Base-by-base conservation (phyloP, 2,797 vertebrate genomes). In the Crenichthys baileyi region DNA sequence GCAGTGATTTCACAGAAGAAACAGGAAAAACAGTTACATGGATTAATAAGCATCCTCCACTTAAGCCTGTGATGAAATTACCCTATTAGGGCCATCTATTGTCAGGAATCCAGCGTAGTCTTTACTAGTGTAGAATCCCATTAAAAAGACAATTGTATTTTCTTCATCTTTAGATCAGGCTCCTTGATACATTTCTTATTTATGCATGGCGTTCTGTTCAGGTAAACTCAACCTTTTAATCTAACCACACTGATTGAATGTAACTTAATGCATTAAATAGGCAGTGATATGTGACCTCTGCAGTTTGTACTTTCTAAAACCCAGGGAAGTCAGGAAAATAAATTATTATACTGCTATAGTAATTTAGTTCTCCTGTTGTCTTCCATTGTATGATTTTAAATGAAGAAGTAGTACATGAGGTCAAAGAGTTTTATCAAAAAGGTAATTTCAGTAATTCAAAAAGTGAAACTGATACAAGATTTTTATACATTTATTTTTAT, bases 1-100 rank as follows among this genome's bases (percentile, higher is more conserved):
- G 70, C 72, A 77, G 70, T 75, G 71, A 11, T 20, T 79, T 85
- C 73, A 85, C 77, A 71, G 29, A 4, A 4, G 53, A 50, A 85
- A 81, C 84, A 85, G 72, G 5, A 24, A 61, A 78, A 81, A 77
- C 81, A 83, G 82, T 88, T 63, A 77, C 86, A 50, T 48, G 44
- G 76, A 61, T 58, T 51, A 83, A 79, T 26, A 78, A 70, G 82
- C 20, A 24, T 24, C 5, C 24, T 26, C 41, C 7, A 15, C 39
- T n/a, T 4, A 68, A 46, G 12, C 41, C 12, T 68, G 65, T n/a
- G 16, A 46, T 44, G 39, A 44, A 68, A 44, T 68, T 13, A 68
- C 39, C 6, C 20, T 13, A 13, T 67, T 12, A 20, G 9, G 63
- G 63, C 36, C 36, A 67, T 67, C 20, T 39, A 39, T 41, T 67